These are phyloP conservation scores for Plebejus anna DNA, from an alignment of 2,888 invertebrate genomes.

Conservation along the genomic window DNA sequence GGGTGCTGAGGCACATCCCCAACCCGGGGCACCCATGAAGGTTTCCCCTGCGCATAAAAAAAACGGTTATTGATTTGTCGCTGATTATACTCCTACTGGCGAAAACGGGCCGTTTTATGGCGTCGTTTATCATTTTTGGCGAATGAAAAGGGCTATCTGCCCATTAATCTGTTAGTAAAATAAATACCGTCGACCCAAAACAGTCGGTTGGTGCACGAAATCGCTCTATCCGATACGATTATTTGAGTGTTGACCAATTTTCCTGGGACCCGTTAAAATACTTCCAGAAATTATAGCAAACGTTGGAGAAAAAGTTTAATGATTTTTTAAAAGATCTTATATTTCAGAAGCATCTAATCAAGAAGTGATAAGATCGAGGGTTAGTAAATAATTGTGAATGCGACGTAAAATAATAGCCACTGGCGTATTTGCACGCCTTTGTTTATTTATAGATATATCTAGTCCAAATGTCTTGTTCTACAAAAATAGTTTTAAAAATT, in stretches of 20 bases:
- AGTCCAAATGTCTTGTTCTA: no score
- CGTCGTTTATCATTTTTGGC: conserved; percentile 40
- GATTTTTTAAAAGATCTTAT: neutral
- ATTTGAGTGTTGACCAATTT: conserved; percentile 44
- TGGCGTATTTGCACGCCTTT: no score
- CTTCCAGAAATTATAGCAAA: neutral
- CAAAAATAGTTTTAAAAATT: no score
- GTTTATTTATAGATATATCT: no score
- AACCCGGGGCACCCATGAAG: no score
- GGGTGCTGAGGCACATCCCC: no score
- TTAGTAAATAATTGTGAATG: no score
- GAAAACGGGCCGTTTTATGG: conserved; percentile 45
- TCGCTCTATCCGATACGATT: conserved; percentile 41
- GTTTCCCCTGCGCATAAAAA: no score
- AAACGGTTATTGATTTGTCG: neutral
- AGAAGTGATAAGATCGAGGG: no score
- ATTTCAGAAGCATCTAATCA: neutral
- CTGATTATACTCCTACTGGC: conserved; percentile 12
- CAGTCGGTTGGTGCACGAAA: conserved; percentile 54
- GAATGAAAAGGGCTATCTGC: conserved; percentile 47
- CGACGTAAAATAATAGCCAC: no score
- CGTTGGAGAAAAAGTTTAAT: neutral
- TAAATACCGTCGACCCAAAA: conserved; percentile 68
- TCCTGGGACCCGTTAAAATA: conserved; percentile 45
- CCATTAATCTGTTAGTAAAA: conserved; percentile 60